phyloP scores from a whole-genome alignment of 1,140 invertebrate species.

The Macrocentrus cingulum region DNA sequence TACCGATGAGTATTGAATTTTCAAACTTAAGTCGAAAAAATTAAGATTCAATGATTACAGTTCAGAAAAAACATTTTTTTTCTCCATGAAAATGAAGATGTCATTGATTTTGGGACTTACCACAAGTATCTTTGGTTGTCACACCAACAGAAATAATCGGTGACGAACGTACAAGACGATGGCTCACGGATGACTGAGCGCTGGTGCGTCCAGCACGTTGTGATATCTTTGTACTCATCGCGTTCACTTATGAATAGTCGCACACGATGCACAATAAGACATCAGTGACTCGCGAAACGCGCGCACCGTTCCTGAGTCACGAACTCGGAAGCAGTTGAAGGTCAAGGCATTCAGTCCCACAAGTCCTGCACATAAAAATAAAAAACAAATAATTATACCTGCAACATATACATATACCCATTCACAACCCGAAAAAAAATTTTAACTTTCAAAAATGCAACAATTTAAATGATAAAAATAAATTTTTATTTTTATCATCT shows the following conservation, averaged over 20 bases:
- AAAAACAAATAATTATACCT: conserved; percentile 2
- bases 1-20: too few relatives aligned
- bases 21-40: too few relatives aligned
- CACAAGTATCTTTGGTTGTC: conserved; percentile 18
- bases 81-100: too few relatives aligned
- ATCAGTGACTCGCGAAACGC: conserved; percentile 22
- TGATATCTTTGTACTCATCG: conserved; percentile 47
- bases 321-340: conserved; percentile 41
- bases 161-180: conserved; percentile 25
- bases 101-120: not conserved
- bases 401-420: not conserved
- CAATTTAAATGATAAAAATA: too few relatives aligned
- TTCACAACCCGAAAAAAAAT: too few relatives aligned
- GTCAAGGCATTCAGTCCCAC: conserved; percentile 23
- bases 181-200: conserved; percentile 43
- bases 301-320: conserved; percentile 39
- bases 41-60: too few relatives aligned
- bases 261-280: too few relatives aligned
- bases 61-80: too few relatives aligned
- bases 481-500: too few relatives aligned
- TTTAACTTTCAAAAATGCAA: too few relatives aligned
- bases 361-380: not conserved
- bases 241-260: conserved; percentile 24
- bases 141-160: conserved; percentile 12
- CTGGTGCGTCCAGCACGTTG: conserved; percentile 20